Percentiles rank a stretch among this genome's conserved stretches.
phyloP scores from a whole-genome alignment of 1,140 invertebrate species.

The Dendrolimus punctatus region DNA sequence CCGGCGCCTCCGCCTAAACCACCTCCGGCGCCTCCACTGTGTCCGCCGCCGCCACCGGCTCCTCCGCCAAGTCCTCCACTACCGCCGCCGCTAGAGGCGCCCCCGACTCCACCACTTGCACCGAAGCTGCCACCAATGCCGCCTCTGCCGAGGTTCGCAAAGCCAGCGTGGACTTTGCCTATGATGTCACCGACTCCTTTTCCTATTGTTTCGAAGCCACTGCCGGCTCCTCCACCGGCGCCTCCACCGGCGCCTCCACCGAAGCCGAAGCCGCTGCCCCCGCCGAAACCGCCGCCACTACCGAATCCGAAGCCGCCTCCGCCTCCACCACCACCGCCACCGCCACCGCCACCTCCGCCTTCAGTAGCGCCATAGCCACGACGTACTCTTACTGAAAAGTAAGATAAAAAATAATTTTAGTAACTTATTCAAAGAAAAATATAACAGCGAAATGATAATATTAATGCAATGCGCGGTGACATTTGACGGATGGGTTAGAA shows the following conservation, averaged over 20 bases:
- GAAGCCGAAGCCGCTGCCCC: conserved; percentile 20
- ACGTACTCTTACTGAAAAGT: conserved; percentile 58
- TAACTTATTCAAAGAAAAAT: neutral
- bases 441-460: neutral
- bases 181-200: conserved; percentile 19
- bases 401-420: neutral
- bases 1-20: conserved; percentile 26
- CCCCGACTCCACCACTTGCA: conserved; percentile 17
- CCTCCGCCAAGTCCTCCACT: conserved; percentile 41
- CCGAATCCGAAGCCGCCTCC: too few relatives aligned
- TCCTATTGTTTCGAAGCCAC: conserved; percentile 26
- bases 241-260: conserved; percentile 20
- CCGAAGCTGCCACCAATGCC: conserved; percentile 12
- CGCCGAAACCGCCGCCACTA: too few relatives aligned
- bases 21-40: conserved; percentile 19
- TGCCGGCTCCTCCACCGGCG: conserved; percentile 17
- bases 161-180: conserved; percentile 15
- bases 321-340: too few relatives aligned
- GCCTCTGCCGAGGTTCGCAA: conserved; percentile 18
- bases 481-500: too few relatives aligned
- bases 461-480: neutral
- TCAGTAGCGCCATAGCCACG: conserved; percentile 27
- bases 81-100: conserved; percentile 30
- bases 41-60: conserved; percentile 28
- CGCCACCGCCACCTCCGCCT: conserved; percentile 17